phyloP scores from a whole-genome alignment of 1,140 invertebrate species.

The Pissodes strobi region DNA sequence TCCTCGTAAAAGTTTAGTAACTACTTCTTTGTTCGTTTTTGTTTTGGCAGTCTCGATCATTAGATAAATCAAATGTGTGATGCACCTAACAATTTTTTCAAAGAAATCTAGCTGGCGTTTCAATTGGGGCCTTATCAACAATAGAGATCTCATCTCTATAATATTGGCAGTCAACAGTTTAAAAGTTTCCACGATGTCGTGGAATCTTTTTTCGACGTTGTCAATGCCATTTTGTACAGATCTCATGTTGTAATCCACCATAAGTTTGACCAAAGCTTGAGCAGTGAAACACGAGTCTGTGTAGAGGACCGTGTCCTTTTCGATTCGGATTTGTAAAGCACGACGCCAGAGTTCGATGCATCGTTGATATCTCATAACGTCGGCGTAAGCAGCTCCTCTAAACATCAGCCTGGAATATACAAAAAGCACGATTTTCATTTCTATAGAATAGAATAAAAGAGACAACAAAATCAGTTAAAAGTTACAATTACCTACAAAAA shows the following conservation, averaged over 20 bases:
- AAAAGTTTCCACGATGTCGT: slow-evolving; percentile 75
- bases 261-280: slow-evolving; percentile 76
- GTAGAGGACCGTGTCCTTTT: slow-evolving; percentile 69
- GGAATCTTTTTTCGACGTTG: slow-evolving; percentile 66
- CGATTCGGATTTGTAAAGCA: slow-evolving; percentile 76
- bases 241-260: slow-evolving; percentile 77
- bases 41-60: slow-evolving; percentile 66
- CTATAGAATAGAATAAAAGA: not conserved
- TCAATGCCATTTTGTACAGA: slow-evolving; percentile 57
- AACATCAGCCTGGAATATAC: slow-evolving; percentile 53
- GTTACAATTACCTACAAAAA: too few relatives aligned
- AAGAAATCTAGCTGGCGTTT: slow-evolving; percentile 81
- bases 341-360: slow-evolving; percentile 86
- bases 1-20: slow-evolving; percentile 57
- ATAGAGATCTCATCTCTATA: slow-evolving; percentile 58
- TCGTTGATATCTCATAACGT: slow-evolving; percentile 79
- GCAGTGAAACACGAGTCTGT: slow-evolving; percentile 81
- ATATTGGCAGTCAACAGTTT: slow-evolving; percentile 66
- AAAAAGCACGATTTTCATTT: not conserved
- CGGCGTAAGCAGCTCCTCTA: slow-evolving; percentile 84
- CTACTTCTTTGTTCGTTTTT: slow-evolving; percentile 56
- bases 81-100: slow-evolving; percentile 77
- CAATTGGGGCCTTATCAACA: slow-evolving; percentile 71
- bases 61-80: slow-evolving; percentile 81
- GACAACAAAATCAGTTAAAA: too few relatives aligned